Evolutionary conservation across 2,888 invertebrate genomes (phyloP), one percentile per base, ranked within the genome.

Genomic region (Diarsia brunnea): DNA sequence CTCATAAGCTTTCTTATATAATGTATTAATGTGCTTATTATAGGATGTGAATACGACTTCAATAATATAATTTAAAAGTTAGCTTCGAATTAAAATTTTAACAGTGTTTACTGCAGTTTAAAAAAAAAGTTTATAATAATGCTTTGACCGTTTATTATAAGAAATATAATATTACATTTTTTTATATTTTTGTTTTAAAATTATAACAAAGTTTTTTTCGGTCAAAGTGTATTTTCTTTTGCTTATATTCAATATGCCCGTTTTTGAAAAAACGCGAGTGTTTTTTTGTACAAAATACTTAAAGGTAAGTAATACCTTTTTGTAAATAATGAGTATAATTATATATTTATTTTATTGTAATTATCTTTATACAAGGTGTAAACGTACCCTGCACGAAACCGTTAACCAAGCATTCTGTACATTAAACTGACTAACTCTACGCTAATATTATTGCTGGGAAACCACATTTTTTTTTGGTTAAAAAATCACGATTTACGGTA

Each of bases 251-350:
- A 84, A 64, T 27, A 69, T 66, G 8, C 43, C 51, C 47, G 61
- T 69, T 55, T 58, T 45, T 11, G 55, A 31, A 2, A 53, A 53
- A 80, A 58, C 82, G 82, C 81, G 82, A 82, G 82, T 82, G 82
- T 66, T 64, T 53, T 66, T 53, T 65, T 83, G 5, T 73, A 61
- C 68, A 69, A 65, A 60, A 66, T 53, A 70, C 12, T 53, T 49
- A 82, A 85, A 82, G 82, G 85, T 83, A 85, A 83, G 83, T 83
- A 12, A 24, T 82, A 71, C 84, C 81, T 82, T 82, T 81, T 65
- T 82, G 82, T 85, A 85, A 73, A 85, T 85, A 83, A 64, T 81
- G 10, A 76, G 51, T 72, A 43, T 61, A n/a, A 76, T 47, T 72
- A 43, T 61, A n/a, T 51, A 19, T 43, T 76, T 63, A 21, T n/a